Evolutionary conservation across 2,888 invertebrate species (phyloP).

Genomic region (Euzetes globulus): DNA sequence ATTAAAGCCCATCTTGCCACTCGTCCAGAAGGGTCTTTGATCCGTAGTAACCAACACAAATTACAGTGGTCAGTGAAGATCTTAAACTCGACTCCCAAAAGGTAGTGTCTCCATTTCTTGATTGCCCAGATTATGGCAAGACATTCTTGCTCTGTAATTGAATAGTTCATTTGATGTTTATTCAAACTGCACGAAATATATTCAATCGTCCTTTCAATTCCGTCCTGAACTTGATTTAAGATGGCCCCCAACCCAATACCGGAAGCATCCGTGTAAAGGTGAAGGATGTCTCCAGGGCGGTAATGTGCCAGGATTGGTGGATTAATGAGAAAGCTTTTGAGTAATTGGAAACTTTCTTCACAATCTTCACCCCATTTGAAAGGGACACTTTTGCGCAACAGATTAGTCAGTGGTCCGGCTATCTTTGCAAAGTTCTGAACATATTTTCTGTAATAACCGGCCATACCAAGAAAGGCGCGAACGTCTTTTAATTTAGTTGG

Average conservation of each 20-base stretch:
- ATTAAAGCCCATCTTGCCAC: background rate
- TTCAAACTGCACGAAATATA: slow-evolving; percentile 36
- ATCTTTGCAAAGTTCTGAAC: slow-evolving; percentile 24
- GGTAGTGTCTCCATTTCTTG: slow-evolving; percentile 47
- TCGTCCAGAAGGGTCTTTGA: background rate
- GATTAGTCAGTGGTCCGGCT: slow-evolving; percentile 25
- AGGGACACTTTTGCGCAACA: background rate
- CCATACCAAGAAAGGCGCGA: slow-evolving; percentile 19
- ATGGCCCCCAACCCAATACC: slow-evolving; percentile 9
- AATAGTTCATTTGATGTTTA: slow-evolving; percentile 47
- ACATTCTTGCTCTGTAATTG: slow-evolving; percentile 45
- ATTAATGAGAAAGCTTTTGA: slow-evolving; percentile 35
- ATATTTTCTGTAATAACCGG: slow-evolving; percentile 24
- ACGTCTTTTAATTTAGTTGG: slow-evolving; percentile 1
- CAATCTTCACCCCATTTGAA: slow-evolving; percentile 29
- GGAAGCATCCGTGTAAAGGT: slow-evolving; percentile 1
- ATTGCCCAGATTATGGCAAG: slow-evolving; percentile 45
- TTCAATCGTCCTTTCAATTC: background rate
- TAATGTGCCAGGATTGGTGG: slow-evolving; percentile 38
- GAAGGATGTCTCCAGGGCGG: background rate
- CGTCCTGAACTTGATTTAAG: background rate
- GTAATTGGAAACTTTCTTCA: slow-evolving; percentile 26
- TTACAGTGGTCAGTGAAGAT: slow-evolving; percentile 50
- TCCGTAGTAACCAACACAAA: slow-evolving; percentile 48
- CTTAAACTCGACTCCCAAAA: slow-evolving; percentile 46